Base-by-base conservation (phyloP, 2,113 vertebrate species). In the Elephantulus edwardii region DNA sequence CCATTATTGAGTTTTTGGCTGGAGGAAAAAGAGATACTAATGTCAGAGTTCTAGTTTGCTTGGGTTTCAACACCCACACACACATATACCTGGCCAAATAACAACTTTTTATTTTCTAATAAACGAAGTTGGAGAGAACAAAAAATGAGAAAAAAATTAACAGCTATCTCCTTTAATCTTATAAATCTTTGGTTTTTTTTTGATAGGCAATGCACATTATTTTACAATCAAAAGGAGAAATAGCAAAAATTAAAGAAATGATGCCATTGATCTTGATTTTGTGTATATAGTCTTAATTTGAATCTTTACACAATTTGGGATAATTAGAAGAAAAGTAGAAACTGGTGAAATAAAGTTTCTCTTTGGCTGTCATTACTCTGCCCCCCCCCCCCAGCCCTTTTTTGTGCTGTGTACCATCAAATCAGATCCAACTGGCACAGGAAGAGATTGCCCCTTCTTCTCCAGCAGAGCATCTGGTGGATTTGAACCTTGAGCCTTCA, bases 141-240 rank as follows among this genome's bases (percentile, higher is more conserved):
- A 90, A 91, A 80, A 14, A 80, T 56, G 28, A 83, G 75, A 78
- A 90, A 86, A 71, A n/a, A 88, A 8, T 46, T 83, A 66, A 83
- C 7, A 48, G 20, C 66, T 88, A 86, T 54, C 68, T 56, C 19
- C 66, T 1, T 74, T 78, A 60, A 87, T 66, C 11, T 6, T 80
- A 30, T 38, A 86, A 66, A 54, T 58, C 22, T 83, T 30, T n/a
- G n/a, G n/a, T n/a, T 40, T 28, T 86, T 72, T 85, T 86, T 44
- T 60, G 50, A 71, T 22, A 58, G 5, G 20, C 72, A 20, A 74
- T 77, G 3, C 40, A 76, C 38, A 83, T 72, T 54, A 62, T 85
- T 92, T 84, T 76, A 83, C 40, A 72, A 89, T 92, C 75, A 75
- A 3, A 33, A 46, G 14, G 91, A 22, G 89, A 89, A 93, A 83